These are phyloP conservation scores for Drosophila paucipuncta DNA, from an alignment of 2,888 invertebrate genomes.

Conservation along the genomic window DNA sequence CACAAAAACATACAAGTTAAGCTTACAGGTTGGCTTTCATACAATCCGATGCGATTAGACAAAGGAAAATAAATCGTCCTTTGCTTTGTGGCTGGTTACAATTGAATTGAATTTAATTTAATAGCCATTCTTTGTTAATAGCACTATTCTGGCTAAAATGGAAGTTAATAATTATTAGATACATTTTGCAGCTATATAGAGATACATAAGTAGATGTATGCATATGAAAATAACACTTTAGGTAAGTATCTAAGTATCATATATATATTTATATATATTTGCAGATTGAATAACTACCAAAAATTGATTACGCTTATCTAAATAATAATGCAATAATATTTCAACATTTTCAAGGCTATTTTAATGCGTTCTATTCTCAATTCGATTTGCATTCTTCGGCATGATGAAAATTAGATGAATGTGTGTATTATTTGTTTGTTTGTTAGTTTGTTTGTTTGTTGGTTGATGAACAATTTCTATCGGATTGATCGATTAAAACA, in stretches of 20 bases:
- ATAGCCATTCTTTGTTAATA: constrained; percentile 15
- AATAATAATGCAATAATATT: constrained; percentile 22
- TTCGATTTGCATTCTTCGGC: constrained; percentile 31
- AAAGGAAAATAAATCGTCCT: constrained; percentile 3
- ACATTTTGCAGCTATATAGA: constrained; percentile 21
- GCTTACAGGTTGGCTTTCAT: constrained; percentile 9
- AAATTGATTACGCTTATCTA: constrained; percentile 10
- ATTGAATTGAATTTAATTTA: not conserved
- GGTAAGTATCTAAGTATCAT: constrained; percentile 30
- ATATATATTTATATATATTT: constrained; percentile 28
- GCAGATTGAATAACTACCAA: constrained; percentile 35
- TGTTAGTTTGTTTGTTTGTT: not conserved
- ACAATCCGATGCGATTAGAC: constrained; percentile 33
- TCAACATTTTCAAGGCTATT: constrained; percentile 7
- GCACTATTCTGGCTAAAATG: constrained; percentile 30
- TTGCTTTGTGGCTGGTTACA: constrained; percentile 19
- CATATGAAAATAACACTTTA: constrained; percentile 38
- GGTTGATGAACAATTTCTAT: constrained; percentile 16
- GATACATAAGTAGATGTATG: constrained; percentile 9
- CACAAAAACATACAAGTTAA: constrained; percentile 11
- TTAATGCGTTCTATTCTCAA: constrained; percentile 24
- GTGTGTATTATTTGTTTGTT: constrained; percentile 4
- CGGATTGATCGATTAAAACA: constrained; percentile 38
- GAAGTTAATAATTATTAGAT: constrained; percentile 22
- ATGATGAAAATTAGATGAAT: constrained; percentile 5